Evolutionary conservation across 2,113 vertebrate genomes (phyloP).

Genomic region (Acrocephalus arundinaceus): DNA sequence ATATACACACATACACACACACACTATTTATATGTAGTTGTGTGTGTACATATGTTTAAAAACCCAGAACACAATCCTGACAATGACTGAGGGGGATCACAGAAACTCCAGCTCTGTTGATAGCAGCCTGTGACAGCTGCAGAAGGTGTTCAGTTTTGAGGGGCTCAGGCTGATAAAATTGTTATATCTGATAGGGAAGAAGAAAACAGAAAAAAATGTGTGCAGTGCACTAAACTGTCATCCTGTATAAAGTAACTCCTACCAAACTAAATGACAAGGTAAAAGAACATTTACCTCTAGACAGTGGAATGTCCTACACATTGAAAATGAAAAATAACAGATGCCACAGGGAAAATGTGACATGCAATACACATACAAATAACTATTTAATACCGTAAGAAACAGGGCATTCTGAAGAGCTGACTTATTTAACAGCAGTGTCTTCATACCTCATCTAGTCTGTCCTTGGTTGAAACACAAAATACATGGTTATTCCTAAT

Average conservation of each 20-base stretch:
- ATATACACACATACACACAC: accelerated
- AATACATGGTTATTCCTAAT: neutral
- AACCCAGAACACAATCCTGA: neutral
- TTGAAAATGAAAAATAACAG: neutral
- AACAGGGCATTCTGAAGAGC: neutral
- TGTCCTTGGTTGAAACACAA: neutral
- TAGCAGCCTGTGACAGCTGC: neutral
- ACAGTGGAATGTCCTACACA: neutral
- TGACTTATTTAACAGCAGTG: neutral
- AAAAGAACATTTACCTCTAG: constrained; percentile 21
- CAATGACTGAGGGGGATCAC: neutral
- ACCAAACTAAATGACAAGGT: neutral
- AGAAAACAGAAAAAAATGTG: neutral
- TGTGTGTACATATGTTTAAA: neutral
- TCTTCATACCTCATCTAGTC: neutral
- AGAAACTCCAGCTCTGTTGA: neutral
- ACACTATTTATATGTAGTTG: neutral
- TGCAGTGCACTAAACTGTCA: neutral
- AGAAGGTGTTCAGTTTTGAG: neutral
- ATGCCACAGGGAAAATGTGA: neutral
- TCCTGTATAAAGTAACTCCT: neutral
- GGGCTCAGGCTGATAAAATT: neutral
- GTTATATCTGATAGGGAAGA: neutral
- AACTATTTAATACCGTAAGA: neutral
- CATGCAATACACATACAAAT: neutral